These are phyloP conservation scores for Catharus bicknelli DNA, from an alignment of 2,113 vertebrate genomes.

Conservation along the genomic window DNA sequence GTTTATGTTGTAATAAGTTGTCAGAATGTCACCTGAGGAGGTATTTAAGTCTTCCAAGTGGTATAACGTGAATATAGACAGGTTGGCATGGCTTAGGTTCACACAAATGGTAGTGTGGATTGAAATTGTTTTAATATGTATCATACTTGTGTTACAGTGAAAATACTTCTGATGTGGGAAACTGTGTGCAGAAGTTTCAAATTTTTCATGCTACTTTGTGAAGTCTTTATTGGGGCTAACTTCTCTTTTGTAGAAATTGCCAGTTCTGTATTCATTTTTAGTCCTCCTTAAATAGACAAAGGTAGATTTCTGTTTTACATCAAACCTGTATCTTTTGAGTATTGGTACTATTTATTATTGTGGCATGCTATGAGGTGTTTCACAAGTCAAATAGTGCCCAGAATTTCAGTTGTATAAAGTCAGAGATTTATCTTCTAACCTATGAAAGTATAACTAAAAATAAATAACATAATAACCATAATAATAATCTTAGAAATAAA, in stretches of 20 bases:
- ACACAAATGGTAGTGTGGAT: not conserved
- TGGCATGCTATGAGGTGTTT: not conserved
- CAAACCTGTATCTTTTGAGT: not conserved
- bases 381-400: not conserved
- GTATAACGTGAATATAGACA: not conserved
- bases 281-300: not conserved
- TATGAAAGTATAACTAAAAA: not conserved
- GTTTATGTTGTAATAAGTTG: not conserved
- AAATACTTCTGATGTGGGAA: not conserved
- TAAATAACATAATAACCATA: not conserved
- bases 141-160: not conserved
- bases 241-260: not conserved
- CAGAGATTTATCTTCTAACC: not conserved
- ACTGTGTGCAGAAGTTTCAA: not conserved
- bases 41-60: not conserved
- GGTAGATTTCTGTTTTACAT: not conserved
- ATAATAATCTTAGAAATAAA: not conserved
- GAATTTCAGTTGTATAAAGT: not conserved
- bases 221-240: not conserved
- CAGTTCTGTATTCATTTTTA: not conserved
- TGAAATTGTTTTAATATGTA: not conserved
- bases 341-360: not conserved
- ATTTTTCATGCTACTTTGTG: not conserved
- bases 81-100: not conserved
- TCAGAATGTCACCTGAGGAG: not conserved